phyloP scores from a whole-genome alignment of 2,113 vertebrate species.

The Spheniscus mendiculus region DNA sequence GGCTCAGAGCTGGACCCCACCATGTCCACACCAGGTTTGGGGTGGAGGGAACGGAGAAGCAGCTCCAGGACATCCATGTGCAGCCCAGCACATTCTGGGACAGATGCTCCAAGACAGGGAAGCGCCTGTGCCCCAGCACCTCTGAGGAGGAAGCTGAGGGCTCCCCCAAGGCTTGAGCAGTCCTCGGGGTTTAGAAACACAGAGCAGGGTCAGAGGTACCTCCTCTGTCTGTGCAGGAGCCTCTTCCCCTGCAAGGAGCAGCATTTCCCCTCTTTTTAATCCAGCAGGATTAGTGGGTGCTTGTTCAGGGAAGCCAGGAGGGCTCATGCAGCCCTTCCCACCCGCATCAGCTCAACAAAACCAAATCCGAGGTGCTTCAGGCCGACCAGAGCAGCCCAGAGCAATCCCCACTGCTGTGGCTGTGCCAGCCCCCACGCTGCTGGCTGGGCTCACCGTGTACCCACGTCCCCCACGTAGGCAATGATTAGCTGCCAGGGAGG shows the following conservation, averaged over 20 bases:
- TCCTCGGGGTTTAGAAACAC: background rate
- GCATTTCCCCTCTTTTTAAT: background rate
- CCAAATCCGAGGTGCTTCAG: background rate
- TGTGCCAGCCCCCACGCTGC: background rate
- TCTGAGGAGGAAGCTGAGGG: background rate
- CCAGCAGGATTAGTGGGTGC: background rate
- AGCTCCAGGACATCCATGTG: background rate
- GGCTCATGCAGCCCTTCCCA: background rate
- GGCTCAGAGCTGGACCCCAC: background rate
- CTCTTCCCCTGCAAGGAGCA: background rate
- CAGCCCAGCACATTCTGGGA: background rate
- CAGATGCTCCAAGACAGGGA: background rate
- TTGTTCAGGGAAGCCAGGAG: background rate
- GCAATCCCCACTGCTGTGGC: background rate
- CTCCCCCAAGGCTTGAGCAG: background rate
- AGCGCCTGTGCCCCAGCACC: background rate
- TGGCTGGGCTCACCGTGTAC: accelerated
- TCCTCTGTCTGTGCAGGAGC: background rate
- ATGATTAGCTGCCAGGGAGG: background rate
- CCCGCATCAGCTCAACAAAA: background rate
- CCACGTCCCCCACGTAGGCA: accelerated
- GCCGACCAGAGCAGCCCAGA: background rate
- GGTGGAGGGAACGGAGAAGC: background rate
- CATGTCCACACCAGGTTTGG: background rate
- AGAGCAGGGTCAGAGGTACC: background rate